A percentile compares a stretch with the other conserved stretches of the same genome.
Conservation (phyloP, 2,113 vertebrate species). For the Rhegmatorhina hoffmannsi region DNA sequence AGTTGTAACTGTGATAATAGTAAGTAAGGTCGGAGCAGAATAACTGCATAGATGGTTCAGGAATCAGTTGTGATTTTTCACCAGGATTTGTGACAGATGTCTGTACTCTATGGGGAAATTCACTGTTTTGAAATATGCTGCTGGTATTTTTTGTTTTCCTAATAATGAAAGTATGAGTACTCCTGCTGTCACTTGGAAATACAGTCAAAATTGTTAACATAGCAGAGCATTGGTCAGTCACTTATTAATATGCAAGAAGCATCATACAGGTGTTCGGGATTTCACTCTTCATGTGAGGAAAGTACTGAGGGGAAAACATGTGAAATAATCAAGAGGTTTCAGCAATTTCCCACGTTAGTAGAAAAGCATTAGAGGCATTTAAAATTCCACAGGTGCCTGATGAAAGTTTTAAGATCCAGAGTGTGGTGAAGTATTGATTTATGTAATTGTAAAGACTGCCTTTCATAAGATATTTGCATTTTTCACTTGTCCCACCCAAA, state of each 20-base stretch:
- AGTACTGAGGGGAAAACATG: neutral
- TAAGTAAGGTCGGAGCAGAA: neutral
- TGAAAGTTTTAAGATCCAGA: neutral
- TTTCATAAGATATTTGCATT: neutral
- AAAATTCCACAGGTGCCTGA: neutral
- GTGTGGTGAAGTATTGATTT: neutral
- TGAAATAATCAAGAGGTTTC: neutral
- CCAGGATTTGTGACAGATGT: neutral
- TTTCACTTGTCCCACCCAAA: neutral
- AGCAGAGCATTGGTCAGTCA: neutral
- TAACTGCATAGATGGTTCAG: neutral
- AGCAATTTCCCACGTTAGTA: neutral
- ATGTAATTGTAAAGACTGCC: neutral
- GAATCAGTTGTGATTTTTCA: neutral
- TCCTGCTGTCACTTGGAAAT: neutral
- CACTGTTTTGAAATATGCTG: neutral
- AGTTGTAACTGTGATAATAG: neutral
- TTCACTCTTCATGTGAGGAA: neutral
- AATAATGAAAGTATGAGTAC: neutral
- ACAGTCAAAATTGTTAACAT: neutral
- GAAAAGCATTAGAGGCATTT: neutral
- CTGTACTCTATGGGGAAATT: neutral
- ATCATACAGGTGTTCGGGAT: neutral
- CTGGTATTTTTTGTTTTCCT: constrained; percentile 1
- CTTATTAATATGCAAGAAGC: neutral